Evolutionary conservation across 1,140 invertebrate species (phyloP), one percentile per base, ranked within the genome.

Genomic region (Ectropis grisescens): DNA sequence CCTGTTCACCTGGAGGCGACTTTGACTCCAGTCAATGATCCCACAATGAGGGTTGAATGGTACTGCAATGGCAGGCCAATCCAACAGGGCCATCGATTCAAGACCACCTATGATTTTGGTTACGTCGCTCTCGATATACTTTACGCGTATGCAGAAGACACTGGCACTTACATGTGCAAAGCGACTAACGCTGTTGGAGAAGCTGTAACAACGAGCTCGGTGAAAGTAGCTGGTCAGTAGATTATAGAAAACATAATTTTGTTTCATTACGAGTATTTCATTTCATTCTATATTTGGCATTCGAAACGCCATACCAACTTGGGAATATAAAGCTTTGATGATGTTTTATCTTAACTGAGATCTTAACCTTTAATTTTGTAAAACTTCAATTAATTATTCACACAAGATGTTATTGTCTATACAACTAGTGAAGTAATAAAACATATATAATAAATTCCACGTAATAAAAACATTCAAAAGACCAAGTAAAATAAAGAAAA

Each of bases 31-130:
- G 93, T 96, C 0, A 97, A 96, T 68, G 96, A 98, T 82, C 93
- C 94, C 2, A 95, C 93, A 1, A 95, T 98, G 93, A 89, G 91
- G 38, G 93, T 98, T 11, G 95, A 98, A 82, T 98, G 96, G 96
- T 97, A 88, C 72, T 91, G 93, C 62, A 95, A 98, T 82, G 96
- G 95, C 33, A 86, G 88, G 55, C 94, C 95, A 1, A 89, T 98
- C 50, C 90, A 91, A 52, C 92, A 94, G 60, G 93, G 94, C 52
- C 93, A 95, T 58, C 88, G 94, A 47, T 95, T 95, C 74, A 94
- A 95, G 71, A 95, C 94, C 5, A 93, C 92, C 3, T 95, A 98
- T 60, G 96, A 98, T 67, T 98, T 98, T 83, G 96, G 96, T 40
- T 98, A 95, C 72, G 95, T 98, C 4, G 93, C 95, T 32, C 82